phyloP scores from a whole-genome alignment of 2,113 vertebrate genomes.

The Arvicanthis niloticus region DNA sequence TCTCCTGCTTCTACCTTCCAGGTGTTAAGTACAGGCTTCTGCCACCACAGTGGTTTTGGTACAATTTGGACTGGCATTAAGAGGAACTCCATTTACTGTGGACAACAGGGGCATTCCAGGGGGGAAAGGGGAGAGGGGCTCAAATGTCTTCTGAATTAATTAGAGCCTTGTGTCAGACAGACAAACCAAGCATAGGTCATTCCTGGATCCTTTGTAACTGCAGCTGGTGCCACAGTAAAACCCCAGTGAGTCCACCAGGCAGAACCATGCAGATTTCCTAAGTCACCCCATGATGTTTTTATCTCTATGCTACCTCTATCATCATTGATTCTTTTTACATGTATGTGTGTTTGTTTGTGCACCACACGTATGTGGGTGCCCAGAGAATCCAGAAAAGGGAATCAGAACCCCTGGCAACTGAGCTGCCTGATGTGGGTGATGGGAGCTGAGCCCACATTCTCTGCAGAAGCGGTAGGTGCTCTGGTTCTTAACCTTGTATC shows the following conservation, averaged over 20 bases:
- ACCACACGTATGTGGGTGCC: not conserved
- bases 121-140: not conserved
- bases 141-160: not conserved
- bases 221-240: not conserved
- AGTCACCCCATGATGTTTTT: not conserved
- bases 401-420: not conserved
- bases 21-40: not conserved
- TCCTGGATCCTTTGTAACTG: not conserved
- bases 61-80: not conserved
- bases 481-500: not conserved
- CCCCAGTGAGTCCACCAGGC: not conserved
- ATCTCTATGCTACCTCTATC: no score
- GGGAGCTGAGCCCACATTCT: not conserved
- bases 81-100: not conserved
- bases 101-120: not conserved
- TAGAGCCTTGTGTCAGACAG: not conserved
- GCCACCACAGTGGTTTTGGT: not conserved
- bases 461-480: not conserved
- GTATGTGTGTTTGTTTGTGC: not conserved
- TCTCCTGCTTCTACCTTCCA: not conserved
- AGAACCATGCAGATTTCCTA: not conserved
- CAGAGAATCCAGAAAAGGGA: not conserved
- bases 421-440: not conserved
- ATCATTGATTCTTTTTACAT: not conserved
- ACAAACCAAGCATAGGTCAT: not conserved